Evolutionary conservation across 2,888 invertebrate genomes (phyloP).

Genomic region (Trichacis sp.): DNA sequence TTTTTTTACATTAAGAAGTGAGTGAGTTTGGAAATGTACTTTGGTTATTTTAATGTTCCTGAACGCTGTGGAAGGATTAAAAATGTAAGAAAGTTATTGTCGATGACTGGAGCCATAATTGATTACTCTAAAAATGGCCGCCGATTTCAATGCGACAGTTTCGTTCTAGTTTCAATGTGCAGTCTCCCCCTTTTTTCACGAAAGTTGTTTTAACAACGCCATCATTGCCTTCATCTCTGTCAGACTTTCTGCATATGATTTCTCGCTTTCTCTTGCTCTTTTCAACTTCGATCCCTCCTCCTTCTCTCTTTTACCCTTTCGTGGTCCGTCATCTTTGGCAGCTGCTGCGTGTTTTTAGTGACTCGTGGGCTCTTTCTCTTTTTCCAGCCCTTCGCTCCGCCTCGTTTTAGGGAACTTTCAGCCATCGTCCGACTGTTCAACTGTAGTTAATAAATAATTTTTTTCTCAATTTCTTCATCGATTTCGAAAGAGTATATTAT

Average conservation of each 20-base stretch:
- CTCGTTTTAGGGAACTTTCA: slow-evolving; percentile 16
- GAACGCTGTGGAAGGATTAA: not conserved
- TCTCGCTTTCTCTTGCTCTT: slow-evolving; percentile 22
- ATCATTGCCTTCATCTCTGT: slow-evolving; percentile 19
- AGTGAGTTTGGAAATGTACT: too few relatives aligned
- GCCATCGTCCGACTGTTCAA: slow-evolving; percentile 13
- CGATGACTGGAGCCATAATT: too few relatives aligned
- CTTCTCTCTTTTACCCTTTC: slow-evolving; percentile 6
- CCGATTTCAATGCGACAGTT: slow-evolving; percentile 55
- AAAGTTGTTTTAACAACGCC: slow-evolving; percentile 3
- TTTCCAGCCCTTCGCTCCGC: slow-evolving; percentile 28
- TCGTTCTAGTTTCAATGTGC: slow-evolving; percentile 30
- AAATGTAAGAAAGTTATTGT: not conserved
- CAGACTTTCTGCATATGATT: slow-evolving; percentile 5
- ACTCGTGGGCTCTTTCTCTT: slow-evolving; percentile 25
- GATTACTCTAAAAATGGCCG: slow-evolving; percentile 12
- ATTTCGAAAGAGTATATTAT: not conserved
- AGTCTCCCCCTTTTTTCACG: slow-evolving; percentile 15
- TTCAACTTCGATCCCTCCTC: not conserved
- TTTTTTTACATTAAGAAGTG: too few relatives aligned
- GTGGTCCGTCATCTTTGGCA: slow-evolving; percentile 32
- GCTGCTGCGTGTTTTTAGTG: slow-evolving; percentile 35
- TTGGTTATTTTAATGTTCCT: not conserved
- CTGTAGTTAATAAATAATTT: not conserved
- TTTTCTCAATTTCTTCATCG: not conserved